A percentile compares a stretch with the other conserved stretches of the same genome.
Conservation (phyloP, 2,888 invertebrate genomes). For the Alitta virens region DNA sequence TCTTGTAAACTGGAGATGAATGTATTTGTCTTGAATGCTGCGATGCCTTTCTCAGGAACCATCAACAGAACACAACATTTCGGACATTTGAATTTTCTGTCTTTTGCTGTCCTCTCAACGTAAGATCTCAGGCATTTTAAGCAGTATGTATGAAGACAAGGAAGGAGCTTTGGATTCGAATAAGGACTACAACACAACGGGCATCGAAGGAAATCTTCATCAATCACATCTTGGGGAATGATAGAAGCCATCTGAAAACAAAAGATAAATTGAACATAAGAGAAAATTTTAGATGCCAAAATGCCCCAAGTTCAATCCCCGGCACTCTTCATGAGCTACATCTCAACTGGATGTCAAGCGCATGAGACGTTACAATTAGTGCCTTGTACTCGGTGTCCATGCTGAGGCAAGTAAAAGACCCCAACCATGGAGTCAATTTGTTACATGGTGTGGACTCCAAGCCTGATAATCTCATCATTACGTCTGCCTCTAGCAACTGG, state of each 20-base stretch:
- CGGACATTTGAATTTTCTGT: slow-evolving; percentile 19
- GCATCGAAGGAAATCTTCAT: background rate
- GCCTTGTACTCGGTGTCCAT: too few relatives aligned
- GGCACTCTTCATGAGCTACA: too few relatives aligned
- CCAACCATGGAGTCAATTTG: too few relatives aligned
- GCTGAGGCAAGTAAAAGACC: too few relatives aligned
- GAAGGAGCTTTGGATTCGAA: background rate
- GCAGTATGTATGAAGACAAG: background rate
- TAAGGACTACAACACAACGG: background rate
- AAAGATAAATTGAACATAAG: background rate
- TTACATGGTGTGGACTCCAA: too few relatives aligned
- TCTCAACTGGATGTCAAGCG: too few relatives aligned
- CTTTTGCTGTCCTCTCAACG: background rate
- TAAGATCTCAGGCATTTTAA: background rate
- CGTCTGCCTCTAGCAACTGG: too few relatives aligned
- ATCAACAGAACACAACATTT: slow-evolving; percentile 15
- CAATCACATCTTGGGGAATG: background rate
- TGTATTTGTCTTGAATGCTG: slow-evolving; percentile 24
- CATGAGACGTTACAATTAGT: too few relatives aligned
- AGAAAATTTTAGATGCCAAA: too few relatives aligned
- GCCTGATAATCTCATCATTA: too few relatives aligned
- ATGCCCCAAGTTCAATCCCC: too few relatives aligned
- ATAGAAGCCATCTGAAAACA: background rate
- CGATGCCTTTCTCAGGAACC: slow-evolving; percentile 7
- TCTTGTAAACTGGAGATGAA: slow-evolving; percentile 38